phyloP scores from a whole-genome alignment of 2,113 vertebrate species.

The Miniopterus natalensis region DNA sequence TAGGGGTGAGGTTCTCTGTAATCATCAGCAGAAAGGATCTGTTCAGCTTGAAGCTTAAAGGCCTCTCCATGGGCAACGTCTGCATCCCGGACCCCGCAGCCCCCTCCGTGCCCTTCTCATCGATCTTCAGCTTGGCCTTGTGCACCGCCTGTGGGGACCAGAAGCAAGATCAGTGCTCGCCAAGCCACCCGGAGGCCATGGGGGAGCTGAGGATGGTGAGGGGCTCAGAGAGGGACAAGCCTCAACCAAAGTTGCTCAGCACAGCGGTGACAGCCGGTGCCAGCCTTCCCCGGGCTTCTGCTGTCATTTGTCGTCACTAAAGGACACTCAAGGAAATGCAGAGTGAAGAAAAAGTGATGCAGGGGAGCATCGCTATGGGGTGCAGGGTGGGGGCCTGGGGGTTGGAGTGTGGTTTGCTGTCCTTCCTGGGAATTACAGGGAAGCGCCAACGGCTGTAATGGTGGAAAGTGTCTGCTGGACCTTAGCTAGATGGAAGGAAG shows the following conservation, averaged over 20 bases:
- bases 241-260: neutral
- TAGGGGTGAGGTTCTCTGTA: neutral
- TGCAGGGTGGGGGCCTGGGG: no score
- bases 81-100: constrained; percentile 89
- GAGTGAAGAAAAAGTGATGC: fast-evolving
- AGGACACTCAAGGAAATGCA: neutral
- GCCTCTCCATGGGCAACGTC: constrained; percentile 92
- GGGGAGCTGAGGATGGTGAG: fast-evolving
- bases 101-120: constrained; percentile 94
- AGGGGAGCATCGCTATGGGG: fast-evolving
- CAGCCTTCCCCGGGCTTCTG: neutral
- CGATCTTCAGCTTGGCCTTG: constrained; percentile 92
- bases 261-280: neutral
- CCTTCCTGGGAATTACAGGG: neutral
- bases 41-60: constrained; percentile 53
- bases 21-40: constrained; percentile 90
- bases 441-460: fast-evolving
- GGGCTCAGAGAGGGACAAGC: neutral
- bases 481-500: neutral
- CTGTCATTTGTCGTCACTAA: neutral
- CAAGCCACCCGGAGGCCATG: fast-evolving
- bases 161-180: neutral
- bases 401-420: fast-evolving
- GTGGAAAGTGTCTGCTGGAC: neutral
- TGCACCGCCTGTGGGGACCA: constrained; percentile 89